Evolutionary conservation across 2,797 vertebrate genomes (phyloP).

Genomic region (Halcyon smyrnensis): DNA sequence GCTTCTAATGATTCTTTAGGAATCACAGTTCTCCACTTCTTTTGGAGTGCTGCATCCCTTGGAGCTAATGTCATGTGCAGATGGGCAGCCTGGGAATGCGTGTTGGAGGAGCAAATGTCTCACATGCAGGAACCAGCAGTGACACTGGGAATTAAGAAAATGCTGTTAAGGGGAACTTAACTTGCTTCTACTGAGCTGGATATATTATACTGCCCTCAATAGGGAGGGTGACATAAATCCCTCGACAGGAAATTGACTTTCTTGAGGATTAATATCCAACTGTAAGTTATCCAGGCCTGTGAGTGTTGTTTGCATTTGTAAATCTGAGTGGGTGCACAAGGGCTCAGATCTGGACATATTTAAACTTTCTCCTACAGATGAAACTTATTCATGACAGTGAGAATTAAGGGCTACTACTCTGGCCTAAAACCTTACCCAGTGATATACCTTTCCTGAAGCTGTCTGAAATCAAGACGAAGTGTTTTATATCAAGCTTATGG

Average conservation of each 20-base stretch:
- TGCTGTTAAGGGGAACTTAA: neutral
- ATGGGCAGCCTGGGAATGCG: neutral
- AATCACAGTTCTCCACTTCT: slow-evolving; percentile 12
- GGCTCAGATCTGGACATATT: neutral
- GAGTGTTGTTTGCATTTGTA: neutral
- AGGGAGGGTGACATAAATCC: neutral
- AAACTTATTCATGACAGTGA: neutral
- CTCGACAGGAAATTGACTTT: neutral
- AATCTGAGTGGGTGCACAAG: neutral
- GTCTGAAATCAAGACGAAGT: neutral
- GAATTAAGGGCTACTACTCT: neutral
- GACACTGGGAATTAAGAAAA: neutral
- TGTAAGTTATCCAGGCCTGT: neutral
- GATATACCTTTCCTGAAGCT: neutral
- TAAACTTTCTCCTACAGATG: neutral
- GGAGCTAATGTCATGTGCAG: neutral
- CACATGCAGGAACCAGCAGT: neutral
- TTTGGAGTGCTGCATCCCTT: neutral
- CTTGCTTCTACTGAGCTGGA: neutral
- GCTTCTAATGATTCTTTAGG: neutral
- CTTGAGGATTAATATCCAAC: neutral
- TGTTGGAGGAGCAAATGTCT: neutral
- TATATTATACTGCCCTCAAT: neutral
- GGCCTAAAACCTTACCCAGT: neutral
- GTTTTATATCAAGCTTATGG: neutral